Evolutionary conservation across 2,797 vertebrate species (phyloP), one percentile per base, ranked within the genome.

Genomic region (Syngnathus rostellatus): DNA sequence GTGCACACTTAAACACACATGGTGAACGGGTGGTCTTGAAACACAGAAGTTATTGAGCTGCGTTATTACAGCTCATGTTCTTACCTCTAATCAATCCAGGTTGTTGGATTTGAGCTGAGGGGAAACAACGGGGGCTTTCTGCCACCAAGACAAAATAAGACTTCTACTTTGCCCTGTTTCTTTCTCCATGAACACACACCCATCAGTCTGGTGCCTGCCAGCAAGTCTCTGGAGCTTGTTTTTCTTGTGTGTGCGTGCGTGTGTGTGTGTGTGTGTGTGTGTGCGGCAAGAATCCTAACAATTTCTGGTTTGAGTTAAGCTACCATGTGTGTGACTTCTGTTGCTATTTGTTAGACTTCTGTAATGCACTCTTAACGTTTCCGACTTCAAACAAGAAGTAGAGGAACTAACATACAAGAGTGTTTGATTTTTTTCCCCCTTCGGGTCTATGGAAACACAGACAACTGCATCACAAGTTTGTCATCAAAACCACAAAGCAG

Each of bases 121-220:
- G 64, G 73, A 71, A 82, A 88, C 83, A 86, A 85, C 70, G 55
- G 68, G 70, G 72, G 72, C 77, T 83, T 87, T 89, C 85, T 87
- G 77, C 80, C 76, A 71, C 67, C 69, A 59, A 58, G 72, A 80
- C 67, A 68, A 37, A 31, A 48, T 53, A 74, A 41, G 51, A 68
- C 60, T 73, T 73, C 68, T 62, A 46, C 62, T 73, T 53, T 43
- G 63, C 64, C 69, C 72, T 65, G 62, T 75, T 77, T 75, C 70
- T 67, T 71, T 69, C 73, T 62, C 62, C 67, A 65, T 72, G 50
- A 76, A 82, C 76, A 69, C 72, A 81, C 80, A 76, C 75, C 79
- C 73, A 67, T 72, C 75, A 77, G 72, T 64, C 67, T 68, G 60
- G 48, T 81, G 65, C 82, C 69, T 84, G 80, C 79, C 77, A 79